Evolutionary conservation across 1,140 invertebrate species (phyloP), one percentile per base, ranked within the genome.

Genomic region (Drosophila fuyamai): DNA sequence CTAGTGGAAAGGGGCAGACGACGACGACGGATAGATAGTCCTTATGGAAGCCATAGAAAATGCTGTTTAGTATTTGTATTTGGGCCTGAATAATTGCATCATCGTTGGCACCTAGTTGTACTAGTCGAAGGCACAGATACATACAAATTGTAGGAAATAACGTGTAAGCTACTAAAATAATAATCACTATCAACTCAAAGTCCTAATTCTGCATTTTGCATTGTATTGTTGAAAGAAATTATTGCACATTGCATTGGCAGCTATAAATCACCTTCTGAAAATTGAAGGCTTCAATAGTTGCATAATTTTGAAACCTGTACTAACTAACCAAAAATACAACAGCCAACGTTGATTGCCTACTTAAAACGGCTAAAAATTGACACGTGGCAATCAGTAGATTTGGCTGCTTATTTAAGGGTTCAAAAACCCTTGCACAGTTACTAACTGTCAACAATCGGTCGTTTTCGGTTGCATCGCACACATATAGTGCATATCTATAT

Each of bases 41-140:
- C 67, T 71, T 71, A 70, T 71, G 67, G 67, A 71, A 71, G 67
- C 67, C 67, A 71, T 71, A 71, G 41, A 47, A 70, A 57, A 40
- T 43, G 61, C 36, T 67, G 44, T 13, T 62, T 48, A 35, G 44
- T 38, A 67, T 54, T 67, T 38, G 48, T 38, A 54, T 54, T 67
- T 55, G 48, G 63, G 41, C 36, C 51, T 40, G 23, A 41, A 71
- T 56, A 71, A 71, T 70, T 71, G 68, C 68, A 68, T 68, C 65
- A 68, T 68, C 65, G 55, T 54, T 68, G 47, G 47, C 61, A 63
- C 38, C 35, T n/a, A n/a, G 58, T 58, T 62, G 36, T 38, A 40
- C 59, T 32, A 62, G 12, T 58, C n/a, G 14, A 29, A 16, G 8
- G 16, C 44, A 23, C 10, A 27, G 13, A 48, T 48, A n/a, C 13